A percentile compares a stretch with the other conserved stretches of the same genome.
phyloP scores from a whole-genome alignment of 2,797 vertebrate species.

The Prunella strophiata region DNA sequence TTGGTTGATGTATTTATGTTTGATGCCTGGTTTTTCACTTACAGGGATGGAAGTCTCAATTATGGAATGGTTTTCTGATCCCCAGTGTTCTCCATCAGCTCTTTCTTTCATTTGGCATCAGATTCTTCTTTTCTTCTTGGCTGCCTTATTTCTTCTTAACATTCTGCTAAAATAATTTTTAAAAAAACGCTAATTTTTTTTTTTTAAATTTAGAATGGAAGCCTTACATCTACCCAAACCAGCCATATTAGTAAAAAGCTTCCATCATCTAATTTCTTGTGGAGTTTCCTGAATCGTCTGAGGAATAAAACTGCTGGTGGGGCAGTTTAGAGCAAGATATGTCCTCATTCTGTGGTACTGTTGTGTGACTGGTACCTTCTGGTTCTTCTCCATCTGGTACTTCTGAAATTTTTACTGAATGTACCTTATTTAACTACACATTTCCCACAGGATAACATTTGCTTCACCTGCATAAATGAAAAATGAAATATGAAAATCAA shows the following conservation, averaged over 20 bases:
- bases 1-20: background rate
- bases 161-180: background rate
- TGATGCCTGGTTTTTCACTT: background rate
- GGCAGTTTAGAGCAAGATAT: background rate
- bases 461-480: background rate
- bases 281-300: background rate
- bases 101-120: background rate
- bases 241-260: background rate
- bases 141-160: background rate
- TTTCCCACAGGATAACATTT: background rate
- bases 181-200: background rate
- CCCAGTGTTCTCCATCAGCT: background rate
- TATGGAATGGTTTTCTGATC: background rate
- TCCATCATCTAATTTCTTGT: background rate
- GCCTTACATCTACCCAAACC: background rate
- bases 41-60: background rate
- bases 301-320: background rate
- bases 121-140: background rate
- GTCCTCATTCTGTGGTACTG: background rate
- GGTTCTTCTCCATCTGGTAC: background rate
- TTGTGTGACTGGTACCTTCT: background rate
- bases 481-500: background rate
- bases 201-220: background rate
- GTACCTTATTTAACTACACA: background rate
- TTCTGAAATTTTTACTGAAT: background rate